A percentile compares a stretch with the other conserved stretches of the same genome.
These are phyloP conservation scores for Varanus salvator DNA, from an alignment of 2,113 vertebrate species.

Conservation along the genomic window DNA sequence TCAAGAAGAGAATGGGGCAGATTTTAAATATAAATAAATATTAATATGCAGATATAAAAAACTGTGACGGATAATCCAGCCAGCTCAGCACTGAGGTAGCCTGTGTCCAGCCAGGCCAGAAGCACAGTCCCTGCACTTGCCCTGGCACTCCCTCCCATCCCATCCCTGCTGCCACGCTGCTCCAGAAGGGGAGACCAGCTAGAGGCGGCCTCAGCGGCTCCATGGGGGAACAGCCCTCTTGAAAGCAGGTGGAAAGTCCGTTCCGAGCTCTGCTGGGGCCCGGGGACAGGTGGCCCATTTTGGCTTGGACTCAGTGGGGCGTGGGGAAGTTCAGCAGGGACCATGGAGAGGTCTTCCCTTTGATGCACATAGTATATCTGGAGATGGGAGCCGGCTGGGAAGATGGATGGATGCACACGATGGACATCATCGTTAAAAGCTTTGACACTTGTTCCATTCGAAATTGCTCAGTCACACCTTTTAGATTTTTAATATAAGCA, in stretches of 20 bases:
- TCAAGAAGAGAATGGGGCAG: rapidly evolving
- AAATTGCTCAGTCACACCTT: conserved; percentile 80
- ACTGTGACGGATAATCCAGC: neutral
- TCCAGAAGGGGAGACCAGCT: neutral
- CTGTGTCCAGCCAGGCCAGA: rapidly evolving
- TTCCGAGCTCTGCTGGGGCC: neutral
- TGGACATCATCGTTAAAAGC: neutral
- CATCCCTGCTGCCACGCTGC: neutral
- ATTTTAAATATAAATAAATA: neutral
- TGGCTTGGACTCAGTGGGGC: neutral
- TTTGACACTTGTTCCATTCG: conserved; percentile 63
- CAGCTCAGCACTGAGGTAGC: no score
- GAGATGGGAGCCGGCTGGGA: neutral
- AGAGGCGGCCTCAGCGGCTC: neutral
- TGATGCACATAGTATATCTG: conserved; percentile 15
- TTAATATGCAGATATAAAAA: neutral
- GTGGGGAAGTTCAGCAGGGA: neutral
- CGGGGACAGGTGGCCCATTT: neutral
- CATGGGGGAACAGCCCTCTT: neutral
- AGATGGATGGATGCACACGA: neutral
- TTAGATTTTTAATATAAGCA: conserved; percentile 79
- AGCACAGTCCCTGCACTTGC: neutral
- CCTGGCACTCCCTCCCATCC: neutral
- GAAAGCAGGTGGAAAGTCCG: neutral
- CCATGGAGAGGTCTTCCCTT: neutral